Evolutionary conservation across 2,113 vertebrate genomes (phyloP).

Genomic region (Oceanodroma tethys): DNA sequence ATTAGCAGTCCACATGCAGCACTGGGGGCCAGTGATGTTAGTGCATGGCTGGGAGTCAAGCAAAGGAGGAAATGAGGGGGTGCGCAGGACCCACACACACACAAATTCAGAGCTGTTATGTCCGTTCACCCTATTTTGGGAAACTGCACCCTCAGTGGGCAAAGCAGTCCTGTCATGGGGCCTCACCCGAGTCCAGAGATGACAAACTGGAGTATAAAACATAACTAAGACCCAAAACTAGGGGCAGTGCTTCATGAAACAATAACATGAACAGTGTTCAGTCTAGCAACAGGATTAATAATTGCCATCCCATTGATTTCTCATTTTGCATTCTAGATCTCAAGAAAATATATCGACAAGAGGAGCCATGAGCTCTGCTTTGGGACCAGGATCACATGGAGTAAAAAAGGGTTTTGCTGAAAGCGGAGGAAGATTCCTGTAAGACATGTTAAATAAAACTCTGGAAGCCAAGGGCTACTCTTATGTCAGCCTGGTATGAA

Average conservation of each 20-base stretch:
- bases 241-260: neutral
- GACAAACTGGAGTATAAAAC: neutral
- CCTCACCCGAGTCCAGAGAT: neutral
- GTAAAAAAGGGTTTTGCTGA: neutral
- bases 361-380: neutral
- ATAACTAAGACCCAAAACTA: neutral
- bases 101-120: neutral
- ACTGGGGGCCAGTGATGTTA: neutral
- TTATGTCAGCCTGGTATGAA: neutral
- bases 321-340: neutral
- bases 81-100: neutral
- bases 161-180: neutral
- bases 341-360: neutral
- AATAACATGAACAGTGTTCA: neutral
- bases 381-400: neutral
- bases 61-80: neutral
- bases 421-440: neutral
- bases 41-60: neutral
- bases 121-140: neutral
- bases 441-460: neutral
- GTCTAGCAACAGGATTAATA: neutral
- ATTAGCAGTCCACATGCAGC: neutral
- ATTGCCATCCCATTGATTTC: neutral
- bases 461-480: neutral
- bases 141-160: neutral